Evolutionary conservation across 2,797 vertebrate species (phyloP).

Genomic region (Amniataba percoides): DNA sequence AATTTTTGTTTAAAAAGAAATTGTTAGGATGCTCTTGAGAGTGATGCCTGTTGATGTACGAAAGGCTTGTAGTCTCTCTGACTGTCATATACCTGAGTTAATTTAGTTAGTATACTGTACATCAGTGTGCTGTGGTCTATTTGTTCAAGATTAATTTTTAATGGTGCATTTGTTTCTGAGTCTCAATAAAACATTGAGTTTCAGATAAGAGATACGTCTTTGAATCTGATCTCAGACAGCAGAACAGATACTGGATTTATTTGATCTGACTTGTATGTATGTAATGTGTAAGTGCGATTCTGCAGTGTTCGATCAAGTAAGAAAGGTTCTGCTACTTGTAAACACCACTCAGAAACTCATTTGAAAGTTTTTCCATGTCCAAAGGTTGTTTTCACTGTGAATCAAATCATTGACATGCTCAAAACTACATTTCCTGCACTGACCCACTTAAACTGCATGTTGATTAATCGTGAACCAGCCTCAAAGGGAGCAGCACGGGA

Average conservation of each 20-base stretch:
- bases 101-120: too few relatives aligned
- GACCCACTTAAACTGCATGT: slow-evolving; percentile 20
- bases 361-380: slow-evolving; percentile 7
- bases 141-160: not conserved
- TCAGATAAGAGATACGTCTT: not conserved
- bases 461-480: slow-evolving; percentile 29
- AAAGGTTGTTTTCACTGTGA: slow-evolving; percentile 9
- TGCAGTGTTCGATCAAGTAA: not conserved
- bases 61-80: not conserved
- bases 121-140: not conserved
- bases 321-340: not conserved
- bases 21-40: not conserved
- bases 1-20: not conserved
- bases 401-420: slow-evolving; percentile 23
- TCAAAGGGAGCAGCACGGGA: not conserved
- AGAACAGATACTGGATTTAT: not conserved
- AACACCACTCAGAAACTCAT: slow-evolving; percentile 10
- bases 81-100: too few relatives aligned
- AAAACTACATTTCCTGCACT: slow-evolving; percentile 1
- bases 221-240: not conserved
- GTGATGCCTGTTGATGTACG: not conserved
- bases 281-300: too few relatives aligned
- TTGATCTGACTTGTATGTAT: not conserved
- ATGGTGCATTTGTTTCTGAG: not conserved
- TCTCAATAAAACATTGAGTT: not conserved